These are phyloP conservation scores for Lampris megalopsis DNA, from an alignment of 2,113 vertebrate species.

Conservation along the genomic window DNA sequence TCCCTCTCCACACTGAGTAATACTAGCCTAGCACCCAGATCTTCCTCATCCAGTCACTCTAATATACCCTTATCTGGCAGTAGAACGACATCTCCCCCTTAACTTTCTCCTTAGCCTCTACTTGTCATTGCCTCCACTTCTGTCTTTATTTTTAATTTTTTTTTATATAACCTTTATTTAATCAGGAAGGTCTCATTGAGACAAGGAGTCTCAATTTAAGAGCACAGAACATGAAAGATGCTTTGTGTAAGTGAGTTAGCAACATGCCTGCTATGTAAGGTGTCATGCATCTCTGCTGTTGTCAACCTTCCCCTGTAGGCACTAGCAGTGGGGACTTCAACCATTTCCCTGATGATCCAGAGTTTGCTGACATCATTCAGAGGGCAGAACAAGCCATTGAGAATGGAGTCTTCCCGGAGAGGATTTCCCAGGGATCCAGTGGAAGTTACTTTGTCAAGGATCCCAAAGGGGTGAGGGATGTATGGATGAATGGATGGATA, in stretches of 20 bases:
- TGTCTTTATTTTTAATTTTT: not conserved
- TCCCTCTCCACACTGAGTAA: no score
- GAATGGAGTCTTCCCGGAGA: slow-evolving; percentile 89
- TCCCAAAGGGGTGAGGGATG: slow-evolving; percentile 88
- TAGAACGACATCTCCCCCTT: not conserved
- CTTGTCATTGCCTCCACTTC: no score
- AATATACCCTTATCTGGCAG: no score
- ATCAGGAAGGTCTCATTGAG: no score
- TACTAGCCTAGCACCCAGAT: no score
- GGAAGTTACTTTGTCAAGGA: slow-evolving; percentile 99
- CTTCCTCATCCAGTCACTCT: no score
- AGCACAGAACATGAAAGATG: no score
- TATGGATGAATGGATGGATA: not conserved
- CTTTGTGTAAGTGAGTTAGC: no score
- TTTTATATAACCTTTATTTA: no score
- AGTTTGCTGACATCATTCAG: slow-evolving; percentile 91
- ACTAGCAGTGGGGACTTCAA: slow-evolving; percentile 86
- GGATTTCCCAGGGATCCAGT: slow-evolving; percentile 96
- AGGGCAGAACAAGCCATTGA: slow-evolving; percentile 93
- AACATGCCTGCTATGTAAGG: not conserved
- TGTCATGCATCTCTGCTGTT: not conserved
- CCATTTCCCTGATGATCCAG: slow-evolving; percentile 89
- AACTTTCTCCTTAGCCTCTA: not conserved
- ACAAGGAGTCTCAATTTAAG: no score
- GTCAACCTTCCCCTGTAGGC: slow-evolving; percentile 42